Conservation (phyloP, 2,888 invertebrate species). For the Drosophila antonietae region DNA sequence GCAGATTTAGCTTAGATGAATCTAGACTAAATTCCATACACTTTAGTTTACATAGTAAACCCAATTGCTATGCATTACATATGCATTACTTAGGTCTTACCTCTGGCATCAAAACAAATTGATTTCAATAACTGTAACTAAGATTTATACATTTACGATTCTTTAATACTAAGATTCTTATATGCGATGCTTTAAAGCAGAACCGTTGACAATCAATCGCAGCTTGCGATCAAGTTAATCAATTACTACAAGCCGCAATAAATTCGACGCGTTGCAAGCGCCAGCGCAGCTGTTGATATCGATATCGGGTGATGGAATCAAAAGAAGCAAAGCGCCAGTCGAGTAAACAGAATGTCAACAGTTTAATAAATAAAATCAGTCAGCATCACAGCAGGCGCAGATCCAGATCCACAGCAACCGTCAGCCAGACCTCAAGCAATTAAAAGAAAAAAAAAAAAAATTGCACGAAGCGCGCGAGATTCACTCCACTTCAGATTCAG, state of each 20-base stretch:
- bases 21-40: too few species aligned
- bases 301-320: conserved; percentile 59
- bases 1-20: not conserved
- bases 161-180: conserved; percentile 3
- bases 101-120: not conserved
- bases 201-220: conserved; percentile 46
- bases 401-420: conserved; percentile 34
- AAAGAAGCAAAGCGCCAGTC: conserved; percentile 44
- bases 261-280: conserved; percentile 65
- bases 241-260: conserved; percentile 63
- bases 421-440: conserved; percentile 47
- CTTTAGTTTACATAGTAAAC: not conserved
- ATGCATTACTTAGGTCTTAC: not conserved
- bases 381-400: conserved; percentile 46
- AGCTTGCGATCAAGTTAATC: conserved; percentile 52
- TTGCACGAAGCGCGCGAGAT: conserved; percentile 38
- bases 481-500: conserved; percentile 36
- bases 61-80: not conserved
- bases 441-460: conserved; percentile 44
- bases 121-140: not conserved
- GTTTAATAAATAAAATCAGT: conserved; percentile 81
- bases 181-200: conserved; percentile 9
- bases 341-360: conserved; percentile 75
- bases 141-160: not conserved
- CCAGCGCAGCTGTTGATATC: conserved; percentile 55